A percentile compares a stretch with the other conserved stretches of the same genome.
Conservation (phyloP, 2,888 invertebrate genomes). For the Protophormia terraenovae region DNA sequence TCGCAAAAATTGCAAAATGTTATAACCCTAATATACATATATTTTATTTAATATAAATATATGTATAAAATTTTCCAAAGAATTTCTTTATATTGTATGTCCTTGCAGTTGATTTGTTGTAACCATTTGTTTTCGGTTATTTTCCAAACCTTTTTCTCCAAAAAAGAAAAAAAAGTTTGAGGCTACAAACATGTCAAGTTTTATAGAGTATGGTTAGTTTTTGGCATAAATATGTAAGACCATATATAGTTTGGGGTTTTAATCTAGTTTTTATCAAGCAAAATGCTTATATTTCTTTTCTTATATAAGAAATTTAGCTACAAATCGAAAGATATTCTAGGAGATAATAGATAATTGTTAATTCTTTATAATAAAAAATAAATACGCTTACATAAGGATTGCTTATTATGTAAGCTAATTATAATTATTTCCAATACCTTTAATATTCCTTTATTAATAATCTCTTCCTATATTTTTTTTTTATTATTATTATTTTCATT, state of each 20-base stretch:
- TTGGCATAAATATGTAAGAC: neutral
- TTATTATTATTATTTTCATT: neutral
- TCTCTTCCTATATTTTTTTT: too few relatives aligned
- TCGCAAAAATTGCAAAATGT: too few relatives aligned
- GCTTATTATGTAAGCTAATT: neutral
- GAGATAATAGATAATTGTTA: too few relatives aligned
- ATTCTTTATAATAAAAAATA: too few relatives aligned
- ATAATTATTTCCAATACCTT: neutral
- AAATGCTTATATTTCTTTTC: too few relatives aligned
- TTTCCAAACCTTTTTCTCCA: neutral
- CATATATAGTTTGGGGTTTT: neutral
- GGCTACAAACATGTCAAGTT: slow-evolving; percentile 28
- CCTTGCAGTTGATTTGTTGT: slow-evolving; percentile 47
- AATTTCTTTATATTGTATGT: slow-evolving; percentile 11
- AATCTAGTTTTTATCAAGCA: too few relatives aligned
- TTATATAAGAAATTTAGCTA: too few relatives aligned
- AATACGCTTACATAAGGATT: too few relatives aligned
- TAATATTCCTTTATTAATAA: too few relatives aligned
- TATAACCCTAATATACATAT: too few relatives aligned
- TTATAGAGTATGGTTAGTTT: neutral
- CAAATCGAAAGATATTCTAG: too few relatives aligned
- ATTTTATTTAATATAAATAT: too few relatives aligned
- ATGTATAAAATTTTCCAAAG: neutral
- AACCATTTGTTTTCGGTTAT: slow-evolving; percentile 32
- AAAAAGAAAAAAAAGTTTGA: neutral